Percentiles rank a stretch among this genome's conserved stretches.
These are phyloP conservation scores for Harlomillsia oculata DNA, from an alignment of 1,140 invertebrate species.

Conservation along the genomic window DNA sequence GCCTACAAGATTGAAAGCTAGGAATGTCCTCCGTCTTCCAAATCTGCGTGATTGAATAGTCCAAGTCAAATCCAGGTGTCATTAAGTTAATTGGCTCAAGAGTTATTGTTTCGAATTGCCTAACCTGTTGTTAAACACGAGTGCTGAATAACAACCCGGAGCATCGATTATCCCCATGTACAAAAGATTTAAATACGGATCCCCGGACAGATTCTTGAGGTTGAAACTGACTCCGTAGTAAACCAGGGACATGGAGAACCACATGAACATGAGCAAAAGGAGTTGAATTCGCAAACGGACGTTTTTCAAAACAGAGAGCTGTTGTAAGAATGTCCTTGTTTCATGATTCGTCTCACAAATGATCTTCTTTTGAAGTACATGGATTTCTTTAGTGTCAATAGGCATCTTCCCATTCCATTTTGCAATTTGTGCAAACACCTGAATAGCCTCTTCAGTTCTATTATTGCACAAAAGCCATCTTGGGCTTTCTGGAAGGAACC, in stretches of 20 bases:
- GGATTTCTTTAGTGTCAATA: not conserved
- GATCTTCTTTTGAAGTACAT: constrained; percentile 7
- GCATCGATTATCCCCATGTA: constrained; percentile 13
- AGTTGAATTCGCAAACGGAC: constrained; percentile 8
- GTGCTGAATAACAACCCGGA: not conserved
- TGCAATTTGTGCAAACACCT: constrained; percentile 28
- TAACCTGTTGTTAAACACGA: constrained; percentile 1
- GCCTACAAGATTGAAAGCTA: not conserved
- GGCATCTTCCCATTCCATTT: constrained; percentile 20
- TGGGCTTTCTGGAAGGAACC: constrained; percentile 31
- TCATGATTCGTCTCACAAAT: not conserved
- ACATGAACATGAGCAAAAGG: constrained; percentile 9
- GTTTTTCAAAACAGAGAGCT: constrained; percentile 7
- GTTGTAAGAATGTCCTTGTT: not conserved
- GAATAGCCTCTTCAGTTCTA: constrained; percentile 21
- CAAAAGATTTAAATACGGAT: constrained; percentile 24
- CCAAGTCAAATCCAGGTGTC: not conserved
- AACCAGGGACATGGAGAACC: constrained; percentile 8
- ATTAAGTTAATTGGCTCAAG: not conserved
- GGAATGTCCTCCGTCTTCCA: constrained; percentile 14
- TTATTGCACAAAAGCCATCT: constrained; percentile 26
- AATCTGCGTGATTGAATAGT: not conserved
- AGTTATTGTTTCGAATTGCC: not conserved
- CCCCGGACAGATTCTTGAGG: constrained; percentile 19
- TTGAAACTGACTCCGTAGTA: constrained; percentile 26